Evolutionary conservation across 2,797 vertebrate species (phyloP), one percentile per base, ranked within the genome.

Genomic region (Dendrocincla fuliginosa): DNA sequence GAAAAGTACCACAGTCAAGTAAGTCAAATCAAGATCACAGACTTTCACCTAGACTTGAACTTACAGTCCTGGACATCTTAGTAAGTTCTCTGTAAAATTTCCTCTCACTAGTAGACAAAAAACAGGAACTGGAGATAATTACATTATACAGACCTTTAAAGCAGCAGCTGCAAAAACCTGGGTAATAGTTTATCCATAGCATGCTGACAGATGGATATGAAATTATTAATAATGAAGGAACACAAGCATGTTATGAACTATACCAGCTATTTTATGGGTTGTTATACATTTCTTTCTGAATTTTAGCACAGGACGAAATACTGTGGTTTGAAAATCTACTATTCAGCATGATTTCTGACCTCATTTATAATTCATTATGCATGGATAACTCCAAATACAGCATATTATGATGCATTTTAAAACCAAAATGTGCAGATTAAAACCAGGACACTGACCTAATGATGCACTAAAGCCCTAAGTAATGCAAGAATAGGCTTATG

Each of bases 171-270:
- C 84, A 89, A 94, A 82, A 95, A 23, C 56, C 32, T 86, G 55
- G 50, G 37, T 90, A 93, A 95, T 52, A 64, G 35, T 70, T 94
- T 70, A 92, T 70, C 65, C 59, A 84, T 19, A 90, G 73, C 77
- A 64, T 19, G 56, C 49, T 89, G 89, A 94, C 78, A 95, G 81
- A 95, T 84, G 68, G 61, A 93, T 65, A 65, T 50, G 64, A 83
- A 87, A 70, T 56, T 73, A 90, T 73, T 93, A 94, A 94, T 81
- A 89, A 94, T 84, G 69, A 94, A 96, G 70, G 77, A 95, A 96
- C n/a, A 3, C 70, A 90, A 95, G 87, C 79, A 65, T 69, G 68
- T 93, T 92, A 95, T 23, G 70, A 92, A 81, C 52, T n/a, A 6
- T 63, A 68, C 27, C 82, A 68, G 68, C 59, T 90, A 70, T 81